Evolutionary conservation across 2,797 vertebrate species (phyloP).

Genomic region (Australoheros facetus): DNA sequence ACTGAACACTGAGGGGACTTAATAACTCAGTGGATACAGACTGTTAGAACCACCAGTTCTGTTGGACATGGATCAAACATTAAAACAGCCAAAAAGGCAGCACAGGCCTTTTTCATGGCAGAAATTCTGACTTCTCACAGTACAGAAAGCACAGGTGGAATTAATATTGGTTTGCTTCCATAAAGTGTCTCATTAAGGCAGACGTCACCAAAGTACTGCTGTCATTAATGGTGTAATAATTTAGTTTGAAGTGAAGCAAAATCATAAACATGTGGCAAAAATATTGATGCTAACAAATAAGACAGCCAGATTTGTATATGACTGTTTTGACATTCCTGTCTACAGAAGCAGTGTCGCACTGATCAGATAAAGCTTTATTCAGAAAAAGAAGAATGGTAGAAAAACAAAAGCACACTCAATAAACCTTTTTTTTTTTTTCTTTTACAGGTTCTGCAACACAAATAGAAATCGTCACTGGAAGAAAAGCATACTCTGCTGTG

Average conservation of each 20-base stretch:
- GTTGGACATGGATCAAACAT: too few relatives aligned
- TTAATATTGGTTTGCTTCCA: too few relatives aligned
- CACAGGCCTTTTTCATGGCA: too few relatives aligned
- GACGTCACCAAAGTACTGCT: neutral
- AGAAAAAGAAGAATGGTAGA: neutral
- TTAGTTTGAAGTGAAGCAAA: neutral
- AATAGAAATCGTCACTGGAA: neutral
- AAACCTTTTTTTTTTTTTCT: neutral
- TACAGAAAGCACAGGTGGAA: too few relatives aligned
- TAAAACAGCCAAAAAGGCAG: too few relatives aligned
- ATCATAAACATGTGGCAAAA: too few relatives aligned
- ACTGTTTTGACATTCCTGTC: neutral
- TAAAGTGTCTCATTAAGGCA: too few relatives aligned
- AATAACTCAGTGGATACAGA: neutral
- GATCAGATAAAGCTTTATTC: neutral
- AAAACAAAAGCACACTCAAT: neutral
- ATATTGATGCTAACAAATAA: too few relatives aligned
- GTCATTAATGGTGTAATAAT: neutral
- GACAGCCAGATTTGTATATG: neutral
- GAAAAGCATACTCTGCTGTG: neutral
- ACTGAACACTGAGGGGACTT: neutral
- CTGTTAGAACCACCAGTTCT: neutral
- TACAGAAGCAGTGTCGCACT: neutral
- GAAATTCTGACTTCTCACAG: too few relatives aligned
- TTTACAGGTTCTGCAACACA: neutral